Base-by-base conservation (phyloP, 2,797 vertebrate species). In the Falco biarmicus region DNA sequence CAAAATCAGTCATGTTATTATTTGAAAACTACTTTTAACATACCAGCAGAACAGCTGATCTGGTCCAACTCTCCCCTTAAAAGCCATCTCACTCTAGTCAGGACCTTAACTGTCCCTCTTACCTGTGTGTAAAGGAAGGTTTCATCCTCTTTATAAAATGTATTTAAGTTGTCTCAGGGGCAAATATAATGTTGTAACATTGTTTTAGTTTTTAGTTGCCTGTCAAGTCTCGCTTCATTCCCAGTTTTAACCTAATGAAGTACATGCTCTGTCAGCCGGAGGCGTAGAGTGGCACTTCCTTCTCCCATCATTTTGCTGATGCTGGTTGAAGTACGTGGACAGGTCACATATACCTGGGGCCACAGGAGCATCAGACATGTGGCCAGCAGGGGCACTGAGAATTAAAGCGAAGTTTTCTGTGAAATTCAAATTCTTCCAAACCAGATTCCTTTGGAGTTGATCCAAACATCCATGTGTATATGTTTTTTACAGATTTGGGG, bases 301-400 rank as follows among this genome's bases (percentile, higher is more conserved):
- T 76, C 43, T 73, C 14, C 28, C 32, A 7, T 21, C 18, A 3
- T 74, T 70, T 61, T 28, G 3, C 13, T 21, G 28, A 18, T 54
- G 47, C 45, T 0, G 1, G 25, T 8, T 13, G 14, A 75, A 63
- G 24, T 15, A 7, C 0, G 0, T 37, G 53, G 28, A 25, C 61
- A 41, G 45, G 24, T 50, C 10, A 0, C 19, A 18, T 15, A 43
- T 6, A 65, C 13, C 11, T 2, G 1, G 8, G 69, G 53, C 41
- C 47, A 51, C 9, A 15, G 78, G 16, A 56, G n/a, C 18, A 32
- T 15, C 71, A 48, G 43, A 37, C 28, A 2, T 20, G 31, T 25
- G 45, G 53, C 43, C 68, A 59, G 65, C 17, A 21, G 77, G 29
- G 89, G 21, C 34, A 18, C 28, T 71, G 57, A 48, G 31, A 70